Percentiles rank a stretch among this genome's conserved stretches.
Evolutionary conservation across 2,797 vertebrate species (phyloP).

Genomic region (Lates japonicus): DNA sequence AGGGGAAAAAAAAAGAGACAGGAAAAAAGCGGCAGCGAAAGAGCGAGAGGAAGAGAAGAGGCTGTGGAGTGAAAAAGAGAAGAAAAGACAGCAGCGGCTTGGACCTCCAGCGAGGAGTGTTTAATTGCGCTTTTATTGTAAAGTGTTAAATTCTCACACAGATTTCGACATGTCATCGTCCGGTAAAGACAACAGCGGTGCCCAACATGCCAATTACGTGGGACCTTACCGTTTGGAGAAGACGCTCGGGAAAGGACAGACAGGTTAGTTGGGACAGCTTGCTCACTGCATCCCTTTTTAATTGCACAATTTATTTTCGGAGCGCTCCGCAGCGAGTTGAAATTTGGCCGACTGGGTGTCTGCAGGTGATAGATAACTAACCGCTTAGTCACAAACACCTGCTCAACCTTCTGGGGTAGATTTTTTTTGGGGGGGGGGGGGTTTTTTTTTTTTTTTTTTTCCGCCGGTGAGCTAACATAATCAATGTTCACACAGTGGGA

Average conservation of each 20-base stretch:
- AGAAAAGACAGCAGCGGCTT: slow-evolving; percentile 61
- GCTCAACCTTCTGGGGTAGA: slow-evolving; percentile 36
- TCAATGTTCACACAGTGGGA: slow-evolving; percentile 59
- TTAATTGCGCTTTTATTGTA: slow-evolving; percentile 70
- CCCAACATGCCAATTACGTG: slow-evolving; percentile 98
- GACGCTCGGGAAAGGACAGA: slow-evolving; percentile 99
- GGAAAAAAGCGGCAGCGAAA: slow-evolving; percentile 28
- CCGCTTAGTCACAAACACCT: slow-evolving; percentile 73
- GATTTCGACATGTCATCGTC: slow-evolving; percentile 94
- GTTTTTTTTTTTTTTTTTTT: slow-evolving; percentile 51
- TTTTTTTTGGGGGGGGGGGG: background rate
- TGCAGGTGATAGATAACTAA: slow-evolving; percentile 70
- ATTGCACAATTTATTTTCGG: slow-evolving; percentile 63
- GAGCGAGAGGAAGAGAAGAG: slow-evolving; percentile 24
- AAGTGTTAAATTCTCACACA: slow-evolving; percentile 74
- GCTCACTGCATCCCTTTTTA: slow-evolving; percentile 43
- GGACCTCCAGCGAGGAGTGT: slow-evolving; percentile 80
- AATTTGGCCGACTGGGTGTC: slow-evolving; percentile 55
- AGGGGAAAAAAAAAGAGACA: slow-evolving; percentile 55
- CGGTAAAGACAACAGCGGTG: slow-evolving; percentile 97
- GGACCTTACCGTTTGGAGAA: slow-evolving; percentile 99
- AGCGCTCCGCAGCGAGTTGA: slow-evolving; percentile 64
- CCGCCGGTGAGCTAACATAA: slow-evolving; percentile 50
- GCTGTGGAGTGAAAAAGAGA: slow-evolving; percentile 46
- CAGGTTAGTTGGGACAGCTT: slow-evolving; percentile 92